Evolutionary conservation across 2,113 vertebrate species (phyloP).

Genomic region (Tringa solitaria): DNA sequence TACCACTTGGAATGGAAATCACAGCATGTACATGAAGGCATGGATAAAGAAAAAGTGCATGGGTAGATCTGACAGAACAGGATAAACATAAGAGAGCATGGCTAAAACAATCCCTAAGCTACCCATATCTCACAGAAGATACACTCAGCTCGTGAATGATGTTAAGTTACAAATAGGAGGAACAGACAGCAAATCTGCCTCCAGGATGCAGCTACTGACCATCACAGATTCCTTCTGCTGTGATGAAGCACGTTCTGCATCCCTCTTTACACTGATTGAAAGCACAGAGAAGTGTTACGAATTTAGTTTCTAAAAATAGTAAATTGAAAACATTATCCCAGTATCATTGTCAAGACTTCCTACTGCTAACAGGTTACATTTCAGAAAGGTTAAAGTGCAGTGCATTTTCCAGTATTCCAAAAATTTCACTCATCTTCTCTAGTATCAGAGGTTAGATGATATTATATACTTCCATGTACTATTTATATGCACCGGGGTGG

Average conservation of each 20-base stretch:
- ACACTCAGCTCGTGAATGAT: not conserved
- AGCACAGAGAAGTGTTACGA: not conserved
- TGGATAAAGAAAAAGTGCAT: not conserved
- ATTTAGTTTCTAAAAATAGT: not conserved
- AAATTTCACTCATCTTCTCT: not conserved
- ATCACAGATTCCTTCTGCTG: not conserved
- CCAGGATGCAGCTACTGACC: not conserved
- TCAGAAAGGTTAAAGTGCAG: not conserved
- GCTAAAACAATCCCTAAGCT: not conserved
- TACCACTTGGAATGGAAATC: not conserved
- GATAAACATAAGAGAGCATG: not conserved
- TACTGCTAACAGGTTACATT: not conserved
- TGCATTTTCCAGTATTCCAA: not conserved
- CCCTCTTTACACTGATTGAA: not conserved
- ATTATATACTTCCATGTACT: not conserved
- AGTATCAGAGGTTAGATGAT: not conserved
- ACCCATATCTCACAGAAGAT: not conserved
- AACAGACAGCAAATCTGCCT: not conserved
- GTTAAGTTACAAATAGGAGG: not conserved
- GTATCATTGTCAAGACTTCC: not conserved
- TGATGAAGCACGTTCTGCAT: not conserved
- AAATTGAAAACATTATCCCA: not conserved
- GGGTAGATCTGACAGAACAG: not conserved
- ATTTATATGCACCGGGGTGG: not conserved
- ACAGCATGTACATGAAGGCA: rapidly evolving